phyloP scores from a whole-genome alignment of 2,113 vertebrate genomes.

The Megalops atlanticus region DNA sequence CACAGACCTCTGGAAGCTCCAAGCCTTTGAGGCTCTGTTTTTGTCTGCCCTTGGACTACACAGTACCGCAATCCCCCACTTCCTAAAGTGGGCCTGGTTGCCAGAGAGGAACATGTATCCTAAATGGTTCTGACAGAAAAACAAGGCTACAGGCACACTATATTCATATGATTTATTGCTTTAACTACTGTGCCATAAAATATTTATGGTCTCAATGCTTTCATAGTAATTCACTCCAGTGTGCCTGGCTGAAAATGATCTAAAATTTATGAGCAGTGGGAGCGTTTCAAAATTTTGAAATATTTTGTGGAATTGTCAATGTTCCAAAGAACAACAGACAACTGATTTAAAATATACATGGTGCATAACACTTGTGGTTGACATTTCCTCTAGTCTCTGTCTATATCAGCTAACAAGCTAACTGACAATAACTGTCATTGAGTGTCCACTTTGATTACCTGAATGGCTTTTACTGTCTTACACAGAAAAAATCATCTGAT shows the following conservation, averaged over 20 bases:
- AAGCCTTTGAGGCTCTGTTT: not conserved
- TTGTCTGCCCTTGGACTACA: not conserved
- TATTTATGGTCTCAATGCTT: not conserved
- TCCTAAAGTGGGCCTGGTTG: not conserved
- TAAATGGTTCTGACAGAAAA: too few species aligned
- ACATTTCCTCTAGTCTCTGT: too few species aligned
- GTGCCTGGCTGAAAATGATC: too few species aligned
- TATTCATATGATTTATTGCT: not conserved
- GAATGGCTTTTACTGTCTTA: not conserved
- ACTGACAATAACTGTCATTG: too few species aligned
- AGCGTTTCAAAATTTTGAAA: too few species aligned
- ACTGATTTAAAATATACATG: not conserved
- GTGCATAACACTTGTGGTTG: not conserved
- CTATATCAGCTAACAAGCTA: too few species aligned
- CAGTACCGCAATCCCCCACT: not conserved
- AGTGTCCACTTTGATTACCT: not conserved
- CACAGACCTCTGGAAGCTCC: not conserved
- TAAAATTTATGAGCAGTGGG: too few species aligned
- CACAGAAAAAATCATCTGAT: not conserved
- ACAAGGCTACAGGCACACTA: not conserved
- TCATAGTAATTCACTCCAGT: too few species aligned
- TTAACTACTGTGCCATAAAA: slow-evolving; percentile 8
- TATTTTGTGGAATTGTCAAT: too few species aligned
- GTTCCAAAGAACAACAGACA: not conserved
- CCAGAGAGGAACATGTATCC: not conserved